A percentile compares a stretch with the other conserved stretches of the same genome.
These are phyloP conservation scores for Noctuana brunneofusca DNA, from an alignment of 2,888 invertebrate species.

Conservation along the genomic window DNA sequence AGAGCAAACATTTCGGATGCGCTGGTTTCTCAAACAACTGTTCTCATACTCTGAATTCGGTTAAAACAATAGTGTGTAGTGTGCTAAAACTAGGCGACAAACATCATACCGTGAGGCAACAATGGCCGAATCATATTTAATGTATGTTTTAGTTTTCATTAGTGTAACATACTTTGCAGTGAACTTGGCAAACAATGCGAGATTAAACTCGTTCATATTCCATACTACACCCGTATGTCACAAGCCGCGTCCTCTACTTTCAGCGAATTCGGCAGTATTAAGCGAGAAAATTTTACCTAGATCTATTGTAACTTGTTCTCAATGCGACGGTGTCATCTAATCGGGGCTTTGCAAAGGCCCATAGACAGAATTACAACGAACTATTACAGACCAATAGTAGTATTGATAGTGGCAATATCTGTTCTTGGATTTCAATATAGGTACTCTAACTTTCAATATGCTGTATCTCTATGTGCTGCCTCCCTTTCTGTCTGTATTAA, in stretches of 20 bases:
- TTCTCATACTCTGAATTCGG: slow-evolving; percentile 30
- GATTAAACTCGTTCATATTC: slow-evolving; percentile 34
- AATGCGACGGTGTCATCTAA: background rate
- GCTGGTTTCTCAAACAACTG: slow-evolving; percentile 9
- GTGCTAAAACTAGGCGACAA: slow-evolving; percentile 23
- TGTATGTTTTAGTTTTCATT: slow-evolving; percentile 32
- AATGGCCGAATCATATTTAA: slow-evolving; percentile 30
- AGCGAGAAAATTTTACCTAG: background rate
- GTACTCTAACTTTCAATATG: no score
- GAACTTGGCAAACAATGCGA: slow-evolving; percentile 37
- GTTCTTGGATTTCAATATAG: no score
- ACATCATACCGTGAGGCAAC: slow-evolving; percentile 22
- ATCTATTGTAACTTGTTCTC: background rate
- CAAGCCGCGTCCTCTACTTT: background rate
- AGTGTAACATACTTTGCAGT: slow-evolving; percentile 29
- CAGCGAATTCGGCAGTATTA: background rate
- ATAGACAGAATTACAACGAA: no score
- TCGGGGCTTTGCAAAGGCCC: no score
- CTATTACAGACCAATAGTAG: no score
- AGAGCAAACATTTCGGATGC: slow-evolving; percentile 2
- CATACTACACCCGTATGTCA: background rate
- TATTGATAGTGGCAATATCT: no score
- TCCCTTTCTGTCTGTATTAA: no score
- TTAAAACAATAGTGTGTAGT: slow-evolving; percentile 19
- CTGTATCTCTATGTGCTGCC: no score